Conservation (phyloP, 2,888 invertebrate species). For the Tetragonula carbonaria region DNA sequence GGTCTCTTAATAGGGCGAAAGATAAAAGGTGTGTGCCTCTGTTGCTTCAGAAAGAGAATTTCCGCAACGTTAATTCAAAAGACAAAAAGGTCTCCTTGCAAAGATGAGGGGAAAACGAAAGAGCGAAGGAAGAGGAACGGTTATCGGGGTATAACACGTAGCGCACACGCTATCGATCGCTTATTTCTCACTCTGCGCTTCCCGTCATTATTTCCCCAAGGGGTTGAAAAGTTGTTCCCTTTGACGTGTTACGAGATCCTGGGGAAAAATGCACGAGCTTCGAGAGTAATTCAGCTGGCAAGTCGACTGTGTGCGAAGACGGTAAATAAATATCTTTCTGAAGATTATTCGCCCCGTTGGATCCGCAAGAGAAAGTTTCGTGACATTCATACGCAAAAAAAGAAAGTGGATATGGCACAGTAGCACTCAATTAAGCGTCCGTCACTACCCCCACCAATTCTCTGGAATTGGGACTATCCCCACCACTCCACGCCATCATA, state of each 20-base stretch:
- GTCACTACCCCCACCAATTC: too few relatives aligned
- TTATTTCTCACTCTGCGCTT: constrained; percentile 5
- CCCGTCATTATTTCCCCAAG: constrained; percentile 31
- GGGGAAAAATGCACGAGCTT: neutral
- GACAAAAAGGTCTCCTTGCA: too few relatives aligned
- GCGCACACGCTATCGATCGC: constrained; percentile 21
- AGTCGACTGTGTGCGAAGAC: neutral
- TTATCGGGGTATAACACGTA: neutral
- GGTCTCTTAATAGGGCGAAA: neutral
- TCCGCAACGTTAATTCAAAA: neutral
- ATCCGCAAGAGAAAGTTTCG: neutral
- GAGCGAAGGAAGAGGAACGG: neutral
- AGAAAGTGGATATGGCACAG: too few relatives aligned
- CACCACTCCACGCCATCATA: too few relatives aligned
- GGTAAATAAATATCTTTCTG: neutral
- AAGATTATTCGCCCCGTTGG: neutral
- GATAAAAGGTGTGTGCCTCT: neutral
- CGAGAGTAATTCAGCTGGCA: constrained; percentile 13
- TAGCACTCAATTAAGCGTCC: too few relatives aligned
- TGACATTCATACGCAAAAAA: neutral
- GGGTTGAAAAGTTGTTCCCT: constrained; percentile 27
- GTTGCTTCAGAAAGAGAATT: neutral
- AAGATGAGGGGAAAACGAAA: neutral
- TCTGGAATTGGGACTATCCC: too few relatives aligned
- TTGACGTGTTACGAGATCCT: constrained; percentile 8